Base-by-base conservation (phyloP, 2,797 vertebrate genomes). In the Gymnoscopelus microlampas region DNA sequence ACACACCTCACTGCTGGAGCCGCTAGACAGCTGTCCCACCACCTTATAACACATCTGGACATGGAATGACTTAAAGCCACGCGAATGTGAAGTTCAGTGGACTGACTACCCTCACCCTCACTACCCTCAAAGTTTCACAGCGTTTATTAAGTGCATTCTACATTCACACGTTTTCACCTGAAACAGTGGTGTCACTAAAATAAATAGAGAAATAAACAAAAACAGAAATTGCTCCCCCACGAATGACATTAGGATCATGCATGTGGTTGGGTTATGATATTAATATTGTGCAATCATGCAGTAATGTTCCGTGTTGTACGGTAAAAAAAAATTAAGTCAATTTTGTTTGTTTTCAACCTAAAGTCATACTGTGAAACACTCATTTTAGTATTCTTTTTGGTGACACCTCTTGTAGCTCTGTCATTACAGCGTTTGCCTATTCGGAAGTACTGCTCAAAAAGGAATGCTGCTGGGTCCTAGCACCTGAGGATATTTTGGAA, bases 11-110 rank as follows among this genome's bases (percentile, higher is more conserved):
- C 7, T 23, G 32, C 29, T 65, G 15, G 51, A 68, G 51, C 24
- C 15, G 54, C 49, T 23, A 63, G 53, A 74, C 64, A 29, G 48
- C 66, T 68, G 79, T 64, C 48, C 51, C 50, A 49, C 26, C 11
- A 12, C 63, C 59, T 68, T 49, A 50, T 51, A 15, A 53, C 39
- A 62, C 57, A 55, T 73, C 23, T 62, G 53, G 63, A 47, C 14
- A 14, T 73, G 8, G 39, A 44, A 44, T 74, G 23, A 64, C 23
- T 69, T 60, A 1, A 26, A n/a, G 19, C 9, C 44, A 24, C 50
- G 35, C 47, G 65, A 60, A 39, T 66, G 14, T 50, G 26, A 58
- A 19, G 2, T 53, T 10, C 26, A 64, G 39, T 44, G 39, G 39
- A 5, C 32, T 6, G 32, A 35, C 32, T 5, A 35, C 32, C 32